These are phyloP conservation scores for Onthophagus taurus DNA, from an alignment of 1,140 invertebrate species.

Conservation along the genomic window DNA sequence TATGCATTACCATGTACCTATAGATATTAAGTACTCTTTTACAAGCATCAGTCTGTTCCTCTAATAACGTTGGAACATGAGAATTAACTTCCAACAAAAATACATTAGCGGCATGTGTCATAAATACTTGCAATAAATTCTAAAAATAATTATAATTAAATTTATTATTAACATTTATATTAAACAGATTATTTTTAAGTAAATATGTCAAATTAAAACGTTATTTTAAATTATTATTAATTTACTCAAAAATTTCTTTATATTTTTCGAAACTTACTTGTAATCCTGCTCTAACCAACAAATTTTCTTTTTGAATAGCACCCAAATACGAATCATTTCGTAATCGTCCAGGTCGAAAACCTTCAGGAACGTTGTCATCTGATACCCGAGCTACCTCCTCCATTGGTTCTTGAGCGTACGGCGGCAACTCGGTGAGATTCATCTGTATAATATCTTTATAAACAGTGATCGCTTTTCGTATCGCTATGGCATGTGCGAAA, in stretches of 20 bases:
- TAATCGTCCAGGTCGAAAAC: constrained; percentile 50
- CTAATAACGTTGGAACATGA: constrained; percentile 49
- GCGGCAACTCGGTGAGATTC: constrained; percentile 68
- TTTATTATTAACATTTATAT: constrained; percentile 8
- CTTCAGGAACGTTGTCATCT: constrained; percentile 37
- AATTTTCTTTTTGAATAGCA: constrained; percentile 67
- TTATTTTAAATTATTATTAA: too few species aligned
- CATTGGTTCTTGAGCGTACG: constrained; percentile 76
- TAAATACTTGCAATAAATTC: constrained; percentile 87
- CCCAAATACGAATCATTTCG: constrained; percentile 77
- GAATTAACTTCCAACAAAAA: constrained; percentile 67
- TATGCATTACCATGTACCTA: constrained; percentile 95
- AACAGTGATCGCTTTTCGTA: constrained; percentile 81
- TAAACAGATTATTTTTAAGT: neutral
- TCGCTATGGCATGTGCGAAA: constrained; percentile 78
- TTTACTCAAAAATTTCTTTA: too few species aligned
- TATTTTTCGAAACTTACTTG: constrained; percentile 42
- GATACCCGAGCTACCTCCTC: constrained; percentile 37
- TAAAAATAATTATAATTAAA: constrained; percentile 40
- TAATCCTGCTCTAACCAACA: constrained; percentile 66
- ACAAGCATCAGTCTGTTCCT: constrained; percentile 93
- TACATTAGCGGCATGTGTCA: constrained; percentile 91
- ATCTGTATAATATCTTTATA: constrained; percentile 94
- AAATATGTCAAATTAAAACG: too few species aligned
- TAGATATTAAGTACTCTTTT: constrained; percentile 95